phyloP scores from a whole-genome alignment of 2,888 invertebrate genomes.

The Nebria salina region DNA sequence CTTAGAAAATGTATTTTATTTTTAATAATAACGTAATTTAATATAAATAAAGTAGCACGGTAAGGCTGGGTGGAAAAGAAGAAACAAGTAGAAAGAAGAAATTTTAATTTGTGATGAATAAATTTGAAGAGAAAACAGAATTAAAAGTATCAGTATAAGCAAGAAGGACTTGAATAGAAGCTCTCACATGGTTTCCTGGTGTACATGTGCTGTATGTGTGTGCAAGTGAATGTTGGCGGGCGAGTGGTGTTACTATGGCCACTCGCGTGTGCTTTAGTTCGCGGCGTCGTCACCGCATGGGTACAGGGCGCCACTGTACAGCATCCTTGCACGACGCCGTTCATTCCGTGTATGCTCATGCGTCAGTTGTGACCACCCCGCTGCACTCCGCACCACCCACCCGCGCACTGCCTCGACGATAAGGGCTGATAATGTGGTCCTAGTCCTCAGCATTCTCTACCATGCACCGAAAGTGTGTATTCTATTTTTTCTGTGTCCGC shows the following conservation, averaged over 20 bases:
- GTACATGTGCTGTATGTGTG: background rate
- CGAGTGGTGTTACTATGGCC: constrained; percentile 39
- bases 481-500: constrained; percentile 64
- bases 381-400: constrained; percentile 55
- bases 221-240: constrained; percentile 7
- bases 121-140: too few relatives aligned
- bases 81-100: too few relatives aligned
- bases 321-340: constrained; percentile 62
- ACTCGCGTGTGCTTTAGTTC: constrained; percentile 27
- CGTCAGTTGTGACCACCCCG: constrained; percentile 57
- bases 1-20: too few relatives aligned
- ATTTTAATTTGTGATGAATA: too few relatives aligned
- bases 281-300: constrained; percentile 28
- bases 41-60: too few relatives aligned
- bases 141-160: too few relatives aligned
- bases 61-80: too few relatives aligned
- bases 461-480: constrained; percentile 63
- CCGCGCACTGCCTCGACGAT: constrained; percentile 52
- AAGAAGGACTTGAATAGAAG: too few relatives aligned
- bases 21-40: too few relatives aligned
- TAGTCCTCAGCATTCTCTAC: constrained; percentile 64
- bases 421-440: constrained; percentile 64
- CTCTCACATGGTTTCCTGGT: too few relatives aligned
- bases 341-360: constrained; percentile 57
- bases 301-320: constrained; percentile 61